These are phyloP conservation scores for Lepidurus arcticus DNA, from an alignment of 1,140 invertebrate species.

Conservation along the genomic window DNA sequence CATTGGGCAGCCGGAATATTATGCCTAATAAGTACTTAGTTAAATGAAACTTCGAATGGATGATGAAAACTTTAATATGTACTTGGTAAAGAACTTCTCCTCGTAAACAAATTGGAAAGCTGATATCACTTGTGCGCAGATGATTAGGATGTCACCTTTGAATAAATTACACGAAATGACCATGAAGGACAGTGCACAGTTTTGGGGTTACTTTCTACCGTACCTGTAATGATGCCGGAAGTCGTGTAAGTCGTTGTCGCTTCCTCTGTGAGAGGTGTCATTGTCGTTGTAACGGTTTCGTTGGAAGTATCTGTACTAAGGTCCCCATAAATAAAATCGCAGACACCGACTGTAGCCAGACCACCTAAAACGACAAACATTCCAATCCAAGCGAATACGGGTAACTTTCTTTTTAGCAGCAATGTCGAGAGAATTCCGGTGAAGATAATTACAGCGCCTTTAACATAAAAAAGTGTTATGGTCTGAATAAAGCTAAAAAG, in stretches of 20 bases:
- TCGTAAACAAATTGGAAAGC: constrained; percentile 90
- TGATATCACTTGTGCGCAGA: constrained; percentile 84
- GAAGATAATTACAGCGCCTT: constrained; percentile 86
- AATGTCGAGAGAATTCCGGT: constrained; percentile 81
- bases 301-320: constrained; percentile 50
- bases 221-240: constrained; percentile 9
- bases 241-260: not conserved
- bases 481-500: constrained; percentile 27
- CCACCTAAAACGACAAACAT: constrained; percentile 75
- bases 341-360: constrained; percentile 70
- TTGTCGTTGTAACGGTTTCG: constrained; percentile 59
- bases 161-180: constrained; percentile 42
- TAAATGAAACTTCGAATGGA: constrained; percentile 40
- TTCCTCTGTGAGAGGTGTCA: not conserved
- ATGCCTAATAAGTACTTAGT: not conserved
- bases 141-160: constrained; percentile 85
- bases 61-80: constrained; percentile 74
- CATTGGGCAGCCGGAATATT: not conserved
- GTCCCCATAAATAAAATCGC: constrained; percentile 58
- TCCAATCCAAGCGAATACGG: constrained; percentile 72
- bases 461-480: constrained; percentile 36
- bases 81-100: constrained; percentile 76
- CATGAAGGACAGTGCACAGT: not conserved
- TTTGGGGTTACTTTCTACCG: not conserved
- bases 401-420: constrained; percentile 67